Evolutionary conservation across 2,888 invertebrate species (phyloP).

Genomic region (Callinectes sapidus): DNA sequence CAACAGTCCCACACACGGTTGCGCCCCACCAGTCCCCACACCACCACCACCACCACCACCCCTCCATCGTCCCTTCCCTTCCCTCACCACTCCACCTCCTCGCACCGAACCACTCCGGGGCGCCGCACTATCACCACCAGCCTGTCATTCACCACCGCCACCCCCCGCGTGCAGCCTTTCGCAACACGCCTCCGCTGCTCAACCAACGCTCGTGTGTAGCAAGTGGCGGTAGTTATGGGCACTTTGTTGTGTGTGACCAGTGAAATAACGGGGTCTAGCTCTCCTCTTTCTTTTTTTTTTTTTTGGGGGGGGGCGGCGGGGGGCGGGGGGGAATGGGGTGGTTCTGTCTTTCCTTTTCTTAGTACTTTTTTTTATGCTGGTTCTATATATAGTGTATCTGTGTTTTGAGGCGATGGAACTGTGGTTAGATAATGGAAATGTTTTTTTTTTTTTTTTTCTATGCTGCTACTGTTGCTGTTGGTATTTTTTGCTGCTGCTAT

Average conservation of each 20-base stretch:
- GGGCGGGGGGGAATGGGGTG: too few species aligned
- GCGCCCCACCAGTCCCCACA: neutral
- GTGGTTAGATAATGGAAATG: too few species aligned
- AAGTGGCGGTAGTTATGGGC: neutral
- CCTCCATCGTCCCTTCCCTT: neutral
- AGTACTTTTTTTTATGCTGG: too few species aligned
- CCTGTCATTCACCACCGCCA: neutral
- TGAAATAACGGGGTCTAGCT: neutral
- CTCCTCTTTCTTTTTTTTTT: neutral
- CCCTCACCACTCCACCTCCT: neutral
- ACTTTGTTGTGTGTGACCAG: neutral
- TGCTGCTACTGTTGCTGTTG: neutral
- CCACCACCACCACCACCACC: neutral
- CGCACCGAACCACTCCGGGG: neutral
- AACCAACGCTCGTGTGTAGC: neutral
- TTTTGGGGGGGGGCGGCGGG: too few species aligned
- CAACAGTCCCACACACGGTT: neutral
- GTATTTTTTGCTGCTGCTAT: neutral
- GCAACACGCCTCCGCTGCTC: neutral
- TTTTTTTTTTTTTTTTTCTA: too few species aligned
- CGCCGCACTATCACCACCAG: conserved; percentile 12
- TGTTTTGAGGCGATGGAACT: too few species aligned
- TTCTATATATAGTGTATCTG: too few species aligned
- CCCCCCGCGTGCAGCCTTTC: conserved; percentile 3
- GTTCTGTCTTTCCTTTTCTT: too few species aligned